These are phyloP conservation scores for Brachylomia viminalis DNA, from an alignment of 2,888 invertebrate genomes.

Conservation along the genomic window DNA sequence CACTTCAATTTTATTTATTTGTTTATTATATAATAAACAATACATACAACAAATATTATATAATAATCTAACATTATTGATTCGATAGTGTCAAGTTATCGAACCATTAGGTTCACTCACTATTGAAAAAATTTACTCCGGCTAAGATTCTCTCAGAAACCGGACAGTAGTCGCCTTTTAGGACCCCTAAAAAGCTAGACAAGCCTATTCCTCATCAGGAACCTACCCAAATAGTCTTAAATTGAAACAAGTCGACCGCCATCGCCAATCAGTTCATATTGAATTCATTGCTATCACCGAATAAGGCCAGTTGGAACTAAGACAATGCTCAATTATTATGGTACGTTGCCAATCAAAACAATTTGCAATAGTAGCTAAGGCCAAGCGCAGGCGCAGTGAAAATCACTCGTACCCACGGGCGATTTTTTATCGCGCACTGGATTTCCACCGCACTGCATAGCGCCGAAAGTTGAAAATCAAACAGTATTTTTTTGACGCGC, in stretches of 20 bases:
- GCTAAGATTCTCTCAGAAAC: background rate
- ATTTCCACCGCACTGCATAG: background rate
- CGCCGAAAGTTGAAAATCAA: background rate
- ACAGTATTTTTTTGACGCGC: background rate
- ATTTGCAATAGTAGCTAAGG: conserved; percentile 23
- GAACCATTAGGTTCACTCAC: too few relatives aligned
- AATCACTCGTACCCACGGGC: background rate
- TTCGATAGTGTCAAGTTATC: too few relatives aligned
- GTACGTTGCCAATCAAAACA: conserved; percentile 32
- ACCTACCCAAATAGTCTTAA: background rate
- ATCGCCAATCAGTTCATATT: conserved; percentile 27
- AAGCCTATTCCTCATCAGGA: background rate
- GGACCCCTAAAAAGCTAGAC: background rate
- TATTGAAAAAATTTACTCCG: too few relatives aligned
- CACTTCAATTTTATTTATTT: too few relatives aligned
- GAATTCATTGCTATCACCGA: conserved; percentile 28
- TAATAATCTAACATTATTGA: too few relatives aligned
- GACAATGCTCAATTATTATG: conserved; percentile 51
- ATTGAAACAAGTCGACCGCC: background rate
- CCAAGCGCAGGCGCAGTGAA: background rate
- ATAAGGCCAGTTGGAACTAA: conserved; percentile 17
- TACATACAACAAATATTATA: too few relatives aligned
- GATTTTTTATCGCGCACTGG: background rate
- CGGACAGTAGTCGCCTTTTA: background rate
- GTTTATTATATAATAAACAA: too few relatives aligned